phyloP scores from a whole-genome alignment of 2,113 vertebrate genomes.

The Rhizomys pruinosus region DNA sequence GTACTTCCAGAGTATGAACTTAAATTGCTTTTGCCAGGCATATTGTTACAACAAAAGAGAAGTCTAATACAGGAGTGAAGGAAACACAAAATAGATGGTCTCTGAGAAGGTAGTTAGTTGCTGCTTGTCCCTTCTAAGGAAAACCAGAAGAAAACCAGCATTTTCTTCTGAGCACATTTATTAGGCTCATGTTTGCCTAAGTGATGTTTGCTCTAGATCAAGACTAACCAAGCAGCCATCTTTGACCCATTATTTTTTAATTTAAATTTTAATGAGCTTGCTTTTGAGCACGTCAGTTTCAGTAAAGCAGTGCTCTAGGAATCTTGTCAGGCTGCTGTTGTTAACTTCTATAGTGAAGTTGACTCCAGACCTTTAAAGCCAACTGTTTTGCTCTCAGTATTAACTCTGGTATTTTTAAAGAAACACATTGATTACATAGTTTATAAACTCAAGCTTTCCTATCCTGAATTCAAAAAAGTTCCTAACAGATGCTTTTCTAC shows the following conservation, averaged over 20 bases:
- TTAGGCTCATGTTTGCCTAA: slow-evolving; percentile 31
- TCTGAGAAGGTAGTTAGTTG: background rate
- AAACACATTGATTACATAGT: background rate
- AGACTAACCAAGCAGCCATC: slow-evolving; percentile 26
- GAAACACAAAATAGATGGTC: background rate
- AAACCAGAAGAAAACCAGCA: slow-evolving; percentile 6
- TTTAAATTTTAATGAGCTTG: slow-evolving; percentile 50
- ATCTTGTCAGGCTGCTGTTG: background rate
- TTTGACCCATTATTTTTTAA: slow-evolving; percentile 40
- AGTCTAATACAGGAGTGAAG: background rate
- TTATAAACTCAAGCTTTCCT: slow-evolving; percentile 33
- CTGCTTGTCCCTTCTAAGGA: background rate
- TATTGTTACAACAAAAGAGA: background rate
- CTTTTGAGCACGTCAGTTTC: slow-evolving; percentile 43
- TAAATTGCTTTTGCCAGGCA: background rate
- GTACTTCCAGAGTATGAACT: background rate
- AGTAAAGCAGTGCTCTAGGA: background rate
- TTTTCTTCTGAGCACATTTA: slow-evolving; percentile 15
- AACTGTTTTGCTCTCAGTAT: slow-evolving; percentile 10
- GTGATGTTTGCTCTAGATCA: slow-evolving; percentile 41
- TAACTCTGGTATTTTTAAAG: background rate
- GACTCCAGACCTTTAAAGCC: background rate
- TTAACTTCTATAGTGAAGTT: slow-evolving; percentile 30
- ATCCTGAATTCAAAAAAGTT: slow-evolving; percentile 14
- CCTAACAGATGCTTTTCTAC: background rate